phyloP scores from a whole-genome alignment of 2,888 invertebrate genomes.

The Thymelicus acteon region DNA sequence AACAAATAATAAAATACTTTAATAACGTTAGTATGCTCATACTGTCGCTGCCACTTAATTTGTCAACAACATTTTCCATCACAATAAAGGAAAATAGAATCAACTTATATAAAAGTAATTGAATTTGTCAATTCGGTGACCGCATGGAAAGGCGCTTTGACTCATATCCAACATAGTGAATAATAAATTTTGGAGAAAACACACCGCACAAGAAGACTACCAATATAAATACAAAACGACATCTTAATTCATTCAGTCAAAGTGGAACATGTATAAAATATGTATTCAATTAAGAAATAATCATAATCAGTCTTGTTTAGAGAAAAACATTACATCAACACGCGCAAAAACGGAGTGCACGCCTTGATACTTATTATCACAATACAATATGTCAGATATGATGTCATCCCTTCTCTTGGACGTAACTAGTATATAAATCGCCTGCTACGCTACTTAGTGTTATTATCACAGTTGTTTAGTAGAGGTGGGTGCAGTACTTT shows the following conservation, averaged over 20 bases:
- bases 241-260: conserved; percentile 83
- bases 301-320: conserved; percentile 86
- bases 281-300: conserved; percentile 83
- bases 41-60: conserved; percentile 80
- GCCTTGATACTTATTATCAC: conserved; percentile 77
- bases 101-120: conserved; percentile 69
- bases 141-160: conserved; percentile 82
- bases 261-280: conserved; percentile 83
- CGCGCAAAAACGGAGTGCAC: conserved; percentile 65
- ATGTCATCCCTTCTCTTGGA: conserved; percentile 85
- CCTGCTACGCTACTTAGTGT: conserved; percentile 86
- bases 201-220: conserved; percentile 78
- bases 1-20: conserved; percentile 77
- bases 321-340: conserved; percentile 80
- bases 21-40: conserved; percentile 60
- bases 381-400: conserved; percentile 86
- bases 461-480: conserved; percentile 86
- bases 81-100: conserved; percentile 76
- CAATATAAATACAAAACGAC: conserved; percentile 77
- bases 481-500: conserved; percentile 86
- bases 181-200: conserved; percentile 72
- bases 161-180: conserved; percentile 85
- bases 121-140: conserved; percentile 77
- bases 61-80: conserved; percentile 83
- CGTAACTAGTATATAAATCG: conserved; percentile 84